These are phyloP conservation scores for Pycnomerus fuliginosus DNA, from an alignment of 2,888 invertebrate species.

Conservation along the genomic window DNA sequence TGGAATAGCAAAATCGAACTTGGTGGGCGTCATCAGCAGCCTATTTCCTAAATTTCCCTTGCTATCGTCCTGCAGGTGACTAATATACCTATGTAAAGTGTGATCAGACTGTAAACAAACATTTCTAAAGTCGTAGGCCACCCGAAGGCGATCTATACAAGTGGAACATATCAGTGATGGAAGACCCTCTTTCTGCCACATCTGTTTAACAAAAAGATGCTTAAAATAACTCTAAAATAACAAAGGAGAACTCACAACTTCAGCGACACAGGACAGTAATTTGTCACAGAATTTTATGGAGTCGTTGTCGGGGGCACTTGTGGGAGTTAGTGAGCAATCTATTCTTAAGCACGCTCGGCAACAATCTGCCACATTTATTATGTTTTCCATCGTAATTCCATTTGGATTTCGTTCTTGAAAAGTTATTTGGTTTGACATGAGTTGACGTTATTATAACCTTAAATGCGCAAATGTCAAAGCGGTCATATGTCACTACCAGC, in stretches of 20 bases:
- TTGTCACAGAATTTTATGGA: slow-evolving; percentile 47
- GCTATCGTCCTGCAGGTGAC: slow-evolving; percentile 36
- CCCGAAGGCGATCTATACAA: slow-evolving; percentile 45
- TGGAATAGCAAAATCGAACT: slow-evolving; percentile 40
- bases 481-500: too few species aligned
- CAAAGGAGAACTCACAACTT: slow-evolving; percentile 42
- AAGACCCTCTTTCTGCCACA: slow-evolving; percentile 46
- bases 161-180: slow-evolving; percentile 45
- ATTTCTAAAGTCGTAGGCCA: slow-evolving; percentile 47
- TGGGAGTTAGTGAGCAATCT: slow-evolving; percentile 46
- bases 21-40: slow-evolving; percentile 37
- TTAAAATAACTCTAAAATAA: too few species aligned
- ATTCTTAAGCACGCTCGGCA: slow-evolving; percentile 48
- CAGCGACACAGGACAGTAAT: slow-evolving; percentile 45
- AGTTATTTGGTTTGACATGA: slow-evolving; percentile 35
- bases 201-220: slow-evolving; percentile 27
- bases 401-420: slow-evolving; percentile 32
- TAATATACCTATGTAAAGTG: slow-evolving; percentile 41
- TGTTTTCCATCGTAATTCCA: slow-evolving; percentile 34
- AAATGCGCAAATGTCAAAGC: not conserved
- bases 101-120: slow-evolving; percentile 46
- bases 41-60: slow-evolving; percentile 27
- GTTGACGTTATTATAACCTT: slow-evolving; percentile 13
- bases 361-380: slow-evolving; percentile 45
- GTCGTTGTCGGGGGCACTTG: slow-evolving; percentile 43